Percentiles rank a stretch among this genome's conserved stretches.
phyloP scores from a whole-genome alignment of 2,888 invertebrate genomes.

The Xanthorhoe spadicearia region DNA sequence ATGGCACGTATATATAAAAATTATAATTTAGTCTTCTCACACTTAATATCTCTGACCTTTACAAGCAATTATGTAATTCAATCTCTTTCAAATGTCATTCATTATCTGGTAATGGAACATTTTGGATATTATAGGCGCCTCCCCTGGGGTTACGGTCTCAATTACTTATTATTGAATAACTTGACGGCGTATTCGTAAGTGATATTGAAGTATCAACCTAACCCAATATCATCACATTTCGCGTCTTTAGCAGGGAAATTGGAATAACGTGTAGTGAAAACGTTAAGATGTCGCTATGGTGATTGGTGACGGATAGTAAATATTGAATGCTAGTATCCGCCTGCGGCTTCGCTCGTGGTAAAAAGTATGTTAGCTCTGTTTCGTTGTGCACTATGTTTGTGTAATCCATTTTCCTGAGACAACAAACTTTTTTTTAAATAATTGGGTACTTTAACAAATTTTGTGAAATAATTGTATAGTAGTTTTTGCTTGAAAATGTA shows the following conservation, averaged over 20 bases:
- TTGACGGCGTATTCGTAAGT: background rate
- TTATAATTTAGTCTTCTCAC: background rate
- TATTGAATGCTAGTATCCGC: too few relatives aligned
- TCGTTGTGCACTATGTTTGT: too few relatives aligned
- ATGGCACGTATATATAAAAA: background rate
- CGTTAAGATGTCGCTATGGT: too few relatives aligned
- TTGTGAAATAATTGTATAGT: too few relatives aligned
- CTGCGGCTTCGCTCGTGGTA: too few relatives aligned
- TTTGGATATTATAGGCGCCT: slow-evolving; percentile 1
- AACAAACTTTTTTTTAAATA: too few relatives aligned
- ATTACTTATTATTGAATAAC: slow-evolving; percentile 5
- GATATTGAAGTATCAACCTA: slow-evolving; percentile 6
- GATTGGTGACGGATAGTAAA: too few relatives aligned
- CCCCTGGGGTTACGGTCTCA: slow-evolving; percentile 2
- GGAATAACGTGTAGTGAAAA: too few relatives aligned
- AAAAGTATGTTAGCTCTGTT: too few relatives aligned
- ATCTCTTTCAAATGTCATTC: slow-evolving; percentile 5
- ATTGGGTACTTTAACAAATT: too few relatives aligned
- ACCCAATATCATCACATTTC: background rate
- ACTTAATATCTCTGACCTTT: slow-evolving; percentile 1
- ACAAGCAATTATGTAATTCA: slow-evolving; percentile 2
- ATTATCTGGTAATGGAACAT: slow-evolving; percentile 8
- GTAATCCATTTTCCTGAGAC: too few relatives aligned
- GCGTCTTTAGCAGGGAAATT: background rate
- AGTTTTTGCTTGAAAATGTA: too few relatives aligned